Conservation (phyloP, 2,888 invertebrate genomes). For the Pachliopta kotzebuea region DNA sequence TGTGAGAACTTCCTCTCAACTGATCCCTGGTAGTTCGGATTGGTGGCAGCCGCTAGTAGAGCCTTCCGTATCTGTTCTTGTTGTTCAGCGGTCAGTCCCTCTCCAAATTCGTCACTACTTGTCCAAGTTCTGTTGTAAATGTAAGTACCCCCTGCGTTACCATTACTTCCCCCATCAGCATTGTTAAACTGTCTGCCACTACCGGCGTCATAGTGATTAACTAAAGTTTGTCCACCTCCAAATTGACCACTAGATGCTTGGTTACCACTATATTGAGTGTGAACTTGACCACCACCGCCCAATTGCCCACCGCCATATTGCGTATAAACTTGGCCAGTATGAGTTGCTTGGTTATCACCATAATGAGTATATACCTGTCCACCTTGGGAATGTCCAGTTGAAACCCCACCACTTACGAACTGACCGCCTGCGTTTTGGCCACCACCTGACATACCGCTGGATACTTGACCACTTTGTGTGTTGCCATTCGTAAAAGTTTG, state of each 20-base stretch:
- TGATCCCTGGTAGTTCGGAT: conserved; percentile 35
- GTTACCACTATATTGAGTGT: neutral
- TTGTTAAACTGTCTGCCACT: conserved; percentile 15
- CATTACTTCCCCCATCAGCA: conserved; percentile 20
- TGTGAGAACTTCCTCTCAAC: conserved; percentile 33
- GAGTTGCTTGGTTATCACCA: neutral
- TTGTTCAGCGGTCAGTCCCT: conserved; percentile 54
- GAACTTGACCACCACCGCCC: too few species aligned
- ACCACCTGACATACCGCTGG: conserved; percentile 27
- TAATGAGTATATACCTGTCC: conserved; percentile 35
- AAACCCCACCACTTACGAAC: conserved; percentile 28
- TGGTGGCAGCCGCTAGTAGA: conserved; percentile 44
- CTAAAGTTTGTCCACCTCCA: conserved; percentile 37
- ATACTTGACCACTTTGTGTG: conserved; percentile 35
- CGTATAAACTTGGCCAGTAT: neutral
- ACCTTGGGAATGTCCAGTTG: conserved; percentile 35
- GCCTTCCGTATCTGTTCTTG: conserved; percentile 55
- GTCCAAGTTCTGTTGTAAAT: conserved; percentile 52
- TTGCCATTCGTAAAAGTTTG: conserved; percentile 33
- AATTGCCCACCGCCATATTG: too few species aligned
- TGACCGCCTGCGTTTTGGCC: conserved; percentile 40
- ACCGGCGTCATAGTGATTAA: conserved; percentile 19
- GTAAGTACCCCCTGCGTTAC: conserved; percentile 36
- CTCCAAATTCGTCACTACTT: conserved; percentile 41
- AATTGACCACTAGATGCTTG: conserved; percentile 33